phyloP scores from a whole-genome alignment of 2,888 invertebrate genomes.

The Diarsia brunnea region DNA sequence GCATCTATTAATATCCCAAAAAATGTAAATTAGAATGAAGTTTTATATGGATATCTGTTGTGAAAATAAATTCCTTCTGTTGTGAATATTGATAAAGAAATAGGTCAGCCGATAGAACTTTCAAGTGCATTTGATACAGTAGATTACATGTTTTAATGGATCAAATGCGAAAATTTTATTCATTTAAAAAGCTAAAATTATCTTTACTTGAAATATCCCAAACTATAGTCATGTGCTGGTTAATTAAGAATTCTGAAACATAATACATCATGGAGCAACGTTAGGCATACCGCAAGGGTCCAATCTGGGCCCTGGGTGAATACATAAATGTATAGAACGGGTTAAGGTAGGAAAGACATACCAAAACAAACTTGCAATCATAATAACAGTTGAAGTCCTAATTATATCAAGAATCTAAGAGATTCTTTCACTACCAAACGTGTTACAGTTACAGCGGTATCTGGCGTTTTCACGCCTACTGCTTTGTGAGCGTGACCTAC shows the following conservation, averaged over 20 bases:
- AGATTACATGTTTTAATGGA: neutral
- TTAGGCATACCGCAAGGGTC: conserved; percentile 8
- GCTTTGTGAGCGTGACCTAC: conserved; percentile 5
- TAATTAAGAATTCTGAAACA: neutral
- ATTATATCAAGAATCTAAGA: conserved; percentile 13
- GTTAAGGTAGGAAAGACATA: neutral
- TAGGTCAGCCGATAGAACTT: neutral
- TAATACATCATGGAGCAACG: neutral
- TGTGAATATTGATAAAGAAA: conserved; percentile 1
- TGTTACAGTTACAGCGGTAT: conserved; percentile 26
- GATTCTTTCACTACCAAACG: neutral
- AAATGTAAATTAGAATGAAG: neutral
- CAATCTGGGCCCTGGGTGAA: neutral
- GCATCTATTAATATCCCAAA: conserved; percentile 8
- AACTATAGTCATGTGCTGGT: neutral
- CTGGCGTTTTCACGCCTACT: conserved; percentile 1
- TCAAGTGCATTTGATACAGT: conserved; percentile 21
- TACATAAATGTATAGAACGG: neutral
- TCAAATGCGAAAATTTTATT: neutral
- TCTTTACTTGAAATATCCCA: neutral
- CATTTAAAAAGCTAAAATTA: neutral
- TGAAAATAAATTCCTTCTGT: neutral
- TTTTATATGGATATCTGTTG: neutral
- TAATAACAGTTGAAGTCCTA: conserved; percentile 4
- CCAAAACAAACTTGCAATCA: neutral